These are phyloP conservation scores for Sericinus montela DNA, from an alignment of 2,888 invertebrate species.

Conservation along the genomic window DNA sequence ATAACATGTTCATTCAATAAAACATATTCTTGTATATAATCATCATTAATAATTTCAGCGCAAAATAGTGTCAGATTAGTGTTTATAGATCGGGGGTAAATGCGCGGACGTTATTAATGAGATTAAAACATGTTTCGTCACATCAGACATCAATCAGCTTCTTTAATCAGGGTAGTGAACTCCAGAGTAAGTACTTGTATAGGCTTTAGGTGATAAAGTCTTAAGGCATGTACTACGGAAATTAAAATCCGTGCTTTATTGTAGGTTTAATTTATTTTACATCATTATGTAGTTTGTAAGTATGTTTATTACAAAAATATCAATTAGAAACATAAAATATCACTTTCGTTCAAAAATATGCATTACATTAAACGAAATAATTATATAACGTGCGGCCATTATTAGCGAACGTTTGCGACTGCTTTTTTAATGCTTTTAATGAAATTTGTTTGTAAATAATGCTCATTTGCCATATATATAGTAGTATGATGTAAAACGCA, in stretches of 20 bases:
- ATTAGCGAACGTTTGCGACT: constrained; percentile 46
- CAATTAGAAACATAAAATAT: constrained; percentile 10
- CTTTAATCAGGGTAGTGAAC: constrained; percentile 38
- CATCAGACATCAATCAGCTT: constrained; percentile 12
- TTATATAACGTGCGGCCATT: constrained; percentile 51
- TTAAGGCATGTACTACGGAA: constrained; percentile 34
- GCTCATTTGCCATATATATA: constrained; percentile 16
- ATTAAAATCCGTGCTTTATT: constrained; percentile 47
- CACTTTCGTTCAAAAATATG: constrained; percentile 24
- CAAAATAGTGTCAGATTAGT: constrained; percentile 14
- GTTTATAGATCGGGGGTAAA: constrained; percentile 6
- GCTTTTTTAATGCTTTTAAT: constrained; percentile 40
- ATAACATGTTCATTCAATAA: constrained; percentile 5
- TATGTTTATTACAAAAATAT: constrained; percentile 42
- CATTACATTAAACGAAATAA: constrained; percentile 22
- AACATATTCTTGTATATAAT: constrained; percentile 13
- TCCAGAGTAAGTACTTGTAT: constrained; percentile 64
- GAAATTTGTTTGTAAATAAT: constrained; percentile 19
- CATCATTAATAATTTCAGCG: constrained; percentile 11
- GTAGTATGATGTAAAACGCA: neutral
- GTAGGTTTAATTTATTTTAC: constrained; percentile 58
- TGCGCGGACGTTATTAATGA: constrained; percentile 10
- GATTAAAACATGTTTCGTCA: constrained; percentile 12
- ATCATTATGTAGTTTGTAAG: constrained; percentile 60
- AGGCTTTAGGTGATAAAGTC: constrained; percentile 76